Evolutionary conservation across 1,140 invertebrate genomes (phyloP).

Genomic region (Bombus fervidus): DNA sequence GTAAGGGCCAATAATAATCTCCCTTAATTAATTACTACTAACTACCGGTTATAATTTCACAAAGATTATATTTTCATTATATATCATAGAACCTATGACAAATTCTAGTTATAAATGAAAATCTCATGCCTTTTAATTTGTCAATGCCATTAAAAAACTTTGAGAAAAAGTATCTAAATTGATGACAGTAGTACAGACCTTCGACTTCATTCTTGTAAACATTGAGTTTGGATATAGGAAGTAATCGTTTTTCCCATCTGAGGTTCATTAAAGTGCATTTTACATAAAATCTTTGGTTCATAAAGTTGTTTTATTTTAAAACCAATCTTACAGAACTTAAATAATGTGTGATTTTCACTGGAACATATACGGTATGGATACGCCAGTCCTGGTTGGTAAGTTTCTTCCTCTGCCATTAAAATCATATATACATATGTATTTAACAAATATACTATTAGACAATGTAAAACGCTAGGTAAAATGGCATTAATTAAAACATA

Average conservation of each 20-base stretch:
- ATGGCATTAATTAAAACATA: neutral
- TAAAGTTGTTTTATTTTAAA: neutral
- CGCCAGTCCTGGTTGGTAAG: slow-evolving; percentile 55
- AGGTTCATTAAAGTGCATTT: slow-evolving; percentile 7
- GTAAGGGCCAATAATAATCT: slow-evolving; percentile 6
- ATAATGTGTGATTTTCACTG: slow-evolving; percentile 55
- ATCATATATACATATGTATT: slow-evolving; percentile 8
- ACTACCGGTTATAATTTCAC: neutral
- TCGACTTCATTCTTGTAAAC: slow-evolving; percentile 63
- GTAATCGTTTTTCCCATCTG: slow-evolving; percentile 36
- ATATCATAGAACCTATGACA: neutral
- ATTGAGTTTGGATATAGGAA: slow-evolving; percentile 54
- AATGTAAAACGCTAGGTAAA: neutral
- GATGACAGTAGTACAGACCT: slow-evolving; percentile 50
- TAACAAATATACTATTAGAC: slow-evolving; percentile 6
- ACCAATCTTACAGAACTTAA: neutral
- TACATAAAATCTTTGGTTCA: slow-evolving; percentile 20
- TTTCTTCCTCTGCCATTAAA: slow-evolving; percentile 50
- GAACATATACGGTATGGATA: slow-evolving; percentile 50
- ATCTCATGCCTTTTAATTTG: neutral
- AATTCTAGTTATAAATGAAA: neutral
- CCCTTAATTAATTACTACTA: neutral
- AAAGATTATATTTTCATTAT: neutral
- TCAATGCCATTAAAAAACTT: neutral
- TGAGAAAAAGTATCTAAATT: slow-evolving; percentile 26